phyloP scores from a whole-genome alignment of 1,140 invertebrate genomes.

The Sitophilus oryzae region DNA sequence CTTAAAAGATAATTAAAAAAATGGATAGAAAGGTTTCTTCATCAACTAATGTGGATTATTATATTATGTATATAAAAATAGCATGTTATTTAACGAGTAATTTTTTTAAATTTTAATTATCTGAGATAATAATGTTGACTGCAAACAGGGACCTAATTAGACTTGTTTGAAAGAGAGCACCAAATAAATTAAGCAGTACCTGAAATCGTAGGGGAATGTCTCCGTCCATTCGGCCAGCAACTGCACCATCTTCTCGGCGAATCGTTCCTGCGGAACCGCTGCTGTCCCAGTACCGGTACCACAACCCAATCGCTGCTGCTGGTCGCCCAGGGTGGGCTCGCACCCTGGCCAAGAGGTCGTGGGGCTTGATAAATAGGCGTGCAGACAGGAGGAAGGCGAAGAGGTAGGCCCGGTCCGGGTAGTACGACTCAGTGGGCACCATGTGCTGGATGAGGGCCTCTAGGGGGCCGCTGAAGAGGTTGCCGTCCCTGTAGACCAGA shows the following conservation, averaged over 20 bases:
- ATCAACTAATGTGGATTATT: too few species aligned
- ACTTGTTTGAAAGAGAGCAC: too few species aligned
- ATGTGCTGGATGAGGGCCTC: constrained; percentile 85
- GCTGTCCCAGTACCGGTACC: constrained; percentile 8
- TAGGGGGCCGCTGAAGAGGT: constrained; percentile 77
- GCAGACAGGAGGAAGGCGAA: constrained; percentile 93
- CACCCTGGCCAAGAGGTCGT: constrained; percentile 81
- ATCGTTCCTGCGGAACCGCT: constrained; percentile 31
- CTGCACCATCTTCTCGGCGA: constrained; percentile 59
- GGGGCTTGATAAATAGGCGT: constrained; percentile 87
- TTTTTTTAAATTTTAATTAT: too few species aligned
- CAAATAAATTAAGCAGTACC: too few species aligned
- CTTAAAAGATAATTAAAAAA: too few species aligned
- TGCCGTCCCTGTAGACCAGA: constrained; percentile 81
- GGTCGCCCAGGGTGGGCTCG: constrained; percentile 69
- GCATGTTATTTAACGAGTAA: too few species aligned
- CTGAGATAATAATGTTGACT: too few species aligned
- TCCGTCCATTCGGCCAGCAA: constrained; percentile 89
- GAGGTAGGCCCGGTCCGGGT: constrained; percentile 82
- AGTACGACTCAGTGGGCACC: constrained; percentile 83
- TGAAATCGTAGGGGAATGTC: constrained; percentile 92
- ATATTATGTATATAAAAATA: too few species aligned
- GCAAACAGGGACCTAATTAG: too few species aligned
- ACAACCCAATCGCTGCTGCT: constrained; percentile 53
- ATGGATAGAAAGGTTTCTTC: too few species aligned